Conservation (phyloP, 2,888 invertebrate genomes). For the Acleris holmiana region DNA sequence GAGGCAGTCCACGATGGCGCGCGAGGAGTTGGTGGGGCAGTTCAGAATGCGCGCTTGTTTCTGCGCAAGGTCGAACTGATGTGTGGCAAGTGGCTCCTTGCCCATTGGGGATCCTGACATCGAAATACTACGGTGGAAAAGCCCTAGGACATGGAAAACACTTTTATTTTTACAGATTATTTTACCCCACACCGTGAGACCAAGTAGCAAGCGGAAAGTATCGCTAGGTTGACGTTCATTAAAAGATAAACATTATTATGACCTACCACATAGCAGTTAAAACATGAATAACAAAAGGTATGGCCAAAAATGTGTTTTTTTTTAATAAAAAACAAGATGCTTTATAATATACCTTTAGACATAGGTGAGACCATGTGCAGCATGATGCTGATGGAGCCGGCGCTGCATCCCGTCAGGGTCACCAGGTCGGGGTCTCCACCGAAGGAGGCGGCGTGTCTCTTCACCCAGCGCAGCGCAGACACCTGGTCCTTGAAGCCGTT, state of each 20-base stretch:
- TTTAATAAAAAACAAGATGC: too few relatives aligned
- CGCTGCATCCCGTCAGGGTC: slow-evolving; percentile 86
- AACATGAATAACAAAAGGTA: too few relatives aligned
- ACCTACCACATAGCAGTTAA: too few relatives aligned
- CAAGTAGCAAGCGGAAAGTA: too few relatives aligned
- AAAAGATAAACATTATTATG: too few relatives aligned
- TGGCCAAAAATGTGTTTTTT: too few relatives aligned
- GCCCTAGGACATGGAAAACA: slow-evolving; percentile 60
- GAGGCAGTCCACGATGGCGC: slow-evolving; percentile 85
- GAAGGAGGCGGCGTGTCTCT: slow-evolving; percentile 86
- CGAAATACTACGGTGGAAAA: slow-evolving; percentile 88
- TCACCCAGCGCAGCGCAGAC: slow-evolving; percentile 86
- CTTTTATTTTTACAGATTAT: too few relatives aligned
- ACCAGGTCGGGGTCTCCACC: slow-evolving; percentile 87
- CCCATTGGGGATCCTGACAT: slow-evolving; percentile 87
- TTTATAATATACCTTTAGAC: slow-evolving; percentile 75
- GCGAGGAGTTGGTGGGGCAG: slow-evolving; percentile 82
- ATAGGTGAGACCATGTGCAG: slow-evolving; percentile 87
- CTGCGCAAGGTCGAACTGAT: slow-evolving; percentile 84
- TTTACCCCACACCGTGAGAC: too few relatives aligned
- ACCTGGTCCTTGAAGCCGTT: slow-evolving; percentile 90
- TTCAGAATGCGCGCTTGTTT: slow-evolving; percentile 85
- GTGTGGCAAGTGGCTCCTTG: slow-evolving; percentile 77
- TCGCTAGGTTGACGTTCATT: too few relatives aligned
- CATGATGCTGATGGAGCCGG: slow-evolving; percentile 77